Conservation (phyloP, 2,797 vertebrate genomes). For the Channa striata region DNA sequence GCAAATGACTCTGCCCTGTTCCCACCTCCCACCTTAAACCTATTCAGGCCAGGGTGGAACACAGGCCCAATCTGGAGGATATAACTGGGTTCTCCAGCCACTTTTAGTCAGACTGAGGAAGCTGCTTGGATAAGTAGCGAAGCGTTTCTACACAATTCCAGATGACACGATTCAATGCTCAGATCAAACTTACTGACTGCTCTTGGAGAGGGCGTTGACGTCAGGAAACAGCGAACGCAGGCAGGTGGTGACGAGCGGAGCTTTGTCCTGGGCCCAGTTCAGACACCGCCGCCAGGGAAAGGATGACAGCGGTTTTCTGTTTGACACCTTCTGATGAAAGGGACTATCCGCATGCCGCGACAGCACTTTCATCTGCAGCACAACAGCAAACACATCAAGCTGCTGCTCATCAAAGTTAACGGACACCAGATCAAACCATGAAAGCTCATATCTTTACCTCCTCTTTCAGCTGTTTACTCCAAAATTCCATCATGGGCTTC, state of each 20-base stretch:
- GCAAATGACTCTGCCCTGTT: no score
- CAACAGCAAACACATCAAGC: neutral
- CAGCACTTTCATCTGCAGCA: conserved; percentile 70
- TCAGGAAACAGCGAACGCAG: conserved; percentile 74
- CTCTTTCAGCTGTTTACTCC: conserved; percentile 69
- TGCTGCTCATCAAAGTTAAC: neutral
- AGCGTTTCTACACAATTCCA: no score
- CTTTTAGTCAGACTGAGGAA: no score
- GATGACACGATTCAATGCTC: no score
- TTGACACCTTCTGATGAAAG: conserved; percentile 76
- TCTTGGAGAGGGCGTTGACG: conserved; percentile 61
- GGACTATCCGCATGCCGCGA: conserved; percentile 63
- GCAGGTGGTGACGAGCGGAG: conserved; percentile 73
- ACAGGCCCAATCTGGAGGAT: no score
- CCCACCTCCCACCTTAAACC: no score
- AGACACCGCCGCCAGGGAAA: conserved; percentile 75
- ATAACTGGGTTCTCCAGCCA: no score
- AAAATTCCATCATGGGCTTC: conserved; percentile 78
- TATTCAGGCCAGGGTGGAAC: no score
- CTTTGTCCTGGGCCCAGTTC: conserved; percentile 73
- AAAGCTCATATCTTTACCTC: conserved; percentile 61
- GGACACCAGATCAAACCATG: neutral
- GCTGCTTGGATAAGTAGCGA: no score
- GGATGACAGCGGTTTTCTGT: conserved; percentile 65
- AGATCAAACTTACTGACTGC: conserved; percentile 70